Base-by-base conservation (phyloP, 2,113 vertebrate species). In the Mesoclemmys tuberculata region DNA sequence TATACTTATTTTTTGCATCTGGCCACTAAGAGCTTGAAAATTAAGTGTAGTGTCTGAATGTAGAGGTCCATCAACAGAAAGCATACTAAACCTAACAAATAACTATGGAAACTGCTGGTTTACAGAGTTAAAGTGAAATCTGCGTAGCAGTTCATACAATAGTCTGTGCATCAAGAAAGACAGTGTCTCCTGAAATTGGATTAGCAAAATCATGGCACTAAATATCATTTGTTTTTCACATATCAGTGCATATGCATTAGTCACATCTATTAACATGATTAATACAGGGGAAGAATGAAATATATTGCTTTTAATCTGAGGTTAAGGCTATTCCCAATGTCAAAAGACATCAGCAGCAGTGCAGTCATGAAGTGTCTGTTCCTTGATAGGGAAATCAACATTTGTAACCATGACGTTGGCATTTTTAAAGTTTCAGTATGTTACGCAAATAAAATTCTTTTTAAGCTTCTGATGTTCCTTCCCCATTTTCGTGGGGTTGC, bases 401-500 rank as follows among this genome's bases (percentile, higher is more conserved):
- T 55, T 94, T 8, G 4, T 52, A 83, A 85, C 24, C 44, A 89
- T 89, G 89, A 83, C 35, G 58, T 8, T 90, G 90, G 83, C 84
- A 55, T 92, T 87, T 95, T 90, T 83, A 56, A 81, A 85, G 56
- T 68, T 91, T 91, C 84, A 91, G 41, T 96, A 92, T 58, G 90
- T 80, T 84, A 92, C 68, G 84, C 90, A 90, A 94, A 94, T 97
- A 95, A 95, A 97, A 95, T 90, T 94, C 93, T 94, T 83, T 90
- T 98, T 97, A 99, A 88, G 99, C 98, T 84, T 99, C 99, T n/a
- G 99, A 98, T 88, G 99, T 99, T 46, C 98, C 98, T 96, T 99
- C 99, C 71, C 99, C 99, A 6, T 99, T 99, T 97, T 99, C 99
- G 56, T 99, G 99, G 0, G 99, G 99, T 64, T 99, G 99, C 74